Base-by-base conservation (phyloP, 2,113 vertebrate genomes). In the Lycaon pictus region DNA sequence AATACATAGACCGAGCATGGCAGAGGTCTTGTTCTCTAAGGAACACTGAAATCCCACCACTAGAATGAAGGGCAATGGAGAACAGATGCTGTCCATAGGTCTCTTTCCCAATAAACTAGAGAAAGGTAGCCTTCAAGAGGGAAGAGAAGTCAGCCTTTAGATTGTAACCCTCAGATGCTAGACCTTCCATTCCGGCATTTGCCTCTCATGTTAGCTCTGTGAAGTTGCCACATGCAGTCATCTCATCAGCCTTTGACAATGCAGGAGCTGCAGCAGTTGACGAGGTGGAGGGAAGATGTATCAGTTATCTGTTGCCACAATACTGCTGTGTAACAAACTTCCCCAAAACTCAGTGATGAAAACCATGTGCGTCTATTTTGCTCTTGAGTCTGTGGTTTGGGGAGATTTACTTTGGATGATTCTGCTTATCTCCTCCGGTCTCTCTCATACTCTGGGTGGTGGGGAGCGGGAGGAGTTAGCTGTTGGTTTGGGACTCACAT, bases 321-420 rank as follows among this genome's bases (percentile, higher is more conserved):
- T 35, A 84, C 81, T 82, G 35, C 65, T 88, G 43, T 85, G 58
- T 91, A 93, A 88, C 63, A 56, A 96, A 76, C 7, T 20, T 29
- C 27, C n/a, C 84, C 55, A 3, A 32, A 83, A 79, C 17, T 93
- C 71, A 83, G 60, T 67, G 55, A 37, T 29, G 67, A 58, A 74
- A 79, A 65, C 25, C 63, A 76, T 20, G 67, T 16, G 56, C 51
- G 83, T 90, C 92, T 94, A 35, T 72, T 77, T 89, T 88, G 58
- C 63, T 63, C 63, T 22, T 3, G 32, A 80, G 9, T 35, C 12
- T 92, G 29, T 25, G 58, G 13, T 5, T 60, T 96, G n/a, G 23
- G 35, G 27, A 58, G n/a, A 37, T 71, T 92, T 62, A 48, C 56
- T 58, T 27, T 56, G 22, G 63, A 35, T 93, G 16, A 25, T 67